Evolutionary conservation across 2,888 invertebrate species (phyloP).

Genomic region (Meiosimyza platycephala): DNA sequence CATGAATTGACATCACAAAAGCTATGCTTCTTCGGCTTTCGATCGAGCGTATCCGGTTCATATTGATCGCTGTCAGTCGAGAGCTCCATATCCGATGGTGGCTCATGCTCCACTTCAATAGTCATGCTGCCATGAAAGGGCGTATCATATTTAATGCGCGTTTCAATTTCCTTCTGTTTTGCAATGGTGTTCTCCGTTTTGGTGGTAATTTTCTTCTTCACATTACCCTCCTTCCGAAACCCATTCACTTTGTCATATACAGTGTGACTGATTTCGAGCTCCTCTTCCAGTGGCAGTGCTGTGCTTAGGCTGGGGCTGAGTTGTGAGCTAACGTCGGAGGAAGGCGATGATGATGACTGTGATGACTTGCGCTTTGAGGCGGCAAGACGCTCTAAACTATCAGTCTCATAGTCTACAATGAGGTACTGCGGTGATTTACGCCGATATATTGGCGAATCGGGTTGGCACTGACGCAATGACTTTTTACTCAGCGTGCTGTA

Average conservation of each 20-base stretch:
- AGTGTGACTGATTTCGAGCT: conserved; percentile 82
- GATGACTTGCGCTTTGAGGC: conserved; percentile 68
- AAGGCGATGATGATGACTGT: conserved; percentile 67
- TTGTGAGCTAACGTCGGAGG: conserved; percentile 73
- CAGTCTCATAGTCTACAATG: conserved; percentile 78
- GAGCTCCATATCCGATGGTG: conserved; percentile 79
- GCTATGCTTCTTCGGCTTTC: conserved; percentile 76
- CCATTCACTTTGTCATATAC: conserved; percentile 70
- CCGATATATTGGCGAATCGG: conserved; percentile 66
- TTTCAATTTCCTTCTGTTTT: conserved; percentile 60
- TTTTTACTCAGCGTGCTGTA: conserved; percentile 66
- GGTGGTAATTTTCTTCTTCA: conserved; percentile 56
- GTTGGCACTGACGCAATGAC: conserved; percentile 63
- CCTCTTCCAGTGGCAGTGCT: conserved; percentile 82
- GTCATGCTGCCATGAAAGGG: conserved; percentile 80
- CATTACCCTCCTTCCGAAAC: conserved; percentile 63
- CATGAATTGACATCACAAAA: conserved; percentile 68
- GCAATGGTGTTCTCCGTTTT: conserved; percentile 44
- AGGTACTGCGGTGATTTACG: conserved; percentile 65
- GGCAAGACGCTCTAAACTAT: conserved; percentile 76
- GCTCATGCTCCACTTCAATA: conserved; percentile 85
- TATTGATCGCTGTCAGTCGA: conserved; percentile 77
- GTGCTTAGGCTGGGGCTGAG: conserved; percentile 80
- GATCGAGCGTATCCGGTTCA: conserved; percentile 87
- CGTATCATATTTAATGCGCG: conserved; percentile 73